Conservation (phyloP, 35 echinoderm and acorn worm genomes). For the Strongylocentrotus purpuratus region DNA sequence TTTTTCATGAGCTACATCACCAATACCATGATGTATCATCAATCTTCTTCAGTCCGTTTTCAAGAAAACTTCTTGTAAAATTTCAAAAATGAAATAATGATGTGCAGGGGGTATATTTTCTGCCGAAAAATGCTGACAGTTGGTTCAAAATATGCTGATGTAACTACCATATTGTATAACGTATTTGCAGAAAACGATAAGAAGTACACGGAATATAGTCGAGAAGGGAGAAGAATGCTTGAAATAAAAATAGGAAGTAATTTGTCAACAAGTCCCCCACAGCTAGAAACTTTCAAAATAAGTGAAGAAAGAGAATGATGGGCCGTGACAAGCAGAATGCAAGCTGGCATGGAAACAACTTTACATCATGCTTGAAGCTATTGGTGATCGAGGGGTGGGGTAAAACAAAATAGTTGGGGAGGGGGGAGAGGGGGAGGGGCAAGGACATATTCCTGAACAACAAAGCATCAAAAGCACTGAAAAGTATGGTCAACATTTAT, state of each 20-base stretch:
- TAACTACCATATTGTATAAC: neutral
- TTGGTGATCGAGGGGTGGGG: neutral
- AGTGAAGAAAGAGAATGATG: neutral
- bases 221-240: neutral
- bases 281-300: neutral
- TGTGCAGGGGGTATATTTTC: neutral
- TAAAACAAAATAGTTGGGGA: neutral
- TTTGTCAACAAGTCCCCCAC: conserved; percentile 7
- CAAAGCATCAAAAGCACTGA: neutral
- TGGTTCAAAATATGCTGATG: conserved; percentile 2
- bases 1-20: neutral
- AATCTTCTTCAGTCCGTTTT: neutral
- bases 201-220: neutral
- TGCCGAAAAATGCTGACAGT: neutral
- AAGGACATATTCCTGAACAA: neutral
- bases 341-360: neutral
- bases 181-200: neutral
- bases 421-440: neutral
- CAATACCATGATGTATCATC: neutral
- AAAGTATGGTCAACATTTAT: neutral
- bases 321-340: neutral
- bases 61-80: neutral
- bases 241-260: conserved; percentile 13
- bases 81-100: neutral
- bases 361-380: neutral